Percentiles rank a stretch among this genome's conserved stretches.
Evolutionary conservation across 2,113 vertebrate species (phyloP).

Genomic region (Tragelaphus strepsiceros): DNA sequence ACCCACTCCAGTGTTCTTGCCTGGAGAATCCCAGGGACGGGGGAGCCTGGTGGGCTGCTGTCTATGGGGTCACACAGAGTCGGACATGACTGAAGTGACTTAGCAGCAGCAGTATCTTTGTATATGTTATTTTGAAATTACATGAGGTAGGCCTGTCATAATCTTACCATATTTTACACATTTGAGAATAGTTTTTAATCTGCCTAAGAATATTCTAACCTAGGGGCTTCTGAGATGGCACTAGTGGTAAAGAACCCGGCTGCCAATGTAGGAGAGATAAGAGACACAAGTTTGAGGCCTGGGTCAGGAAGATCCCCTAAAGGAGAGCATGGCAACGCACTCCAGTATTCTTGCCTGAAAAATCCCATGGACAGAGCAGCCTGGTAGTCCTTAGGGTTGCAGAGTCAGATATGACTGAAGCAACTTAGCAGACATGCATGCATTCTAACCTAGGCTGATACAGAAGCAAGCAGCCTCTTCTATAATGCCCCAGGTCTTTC

Average conservation of each 20-base stretch:
- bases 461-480: background rate
- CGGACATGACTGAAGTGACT: no score
- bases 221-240: background rate
- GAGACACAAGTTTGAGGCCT: background rate
- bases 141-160: background rate
- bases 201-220: background rate
- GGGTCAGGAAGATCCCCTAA: background rate
- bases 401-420: background rate
- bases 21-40: no score
- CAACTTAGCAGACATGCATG: background rate
- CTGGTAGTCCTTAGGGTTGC: background rate
- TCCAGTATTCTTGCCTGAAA: background rate
- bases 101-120: background rate
- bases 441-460: background rate
- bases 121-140: background rate
- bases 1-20: no score
- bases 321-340: background rate
- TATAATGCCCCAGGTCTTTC: background rate
- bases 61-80: no score
- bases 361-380: background rate
- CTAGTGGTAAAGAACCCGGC: background rate
- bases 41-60: no score
- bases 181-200: background rate
- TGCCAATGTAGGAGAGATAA: background rate
- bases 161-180: background rate